A percentile compares a stretch with the other conserved stretches of the same genome.
phyloP scores from a whole-genome alignment of 2,797 vertebrate species.

The Sebastes elongatus region DNA sequence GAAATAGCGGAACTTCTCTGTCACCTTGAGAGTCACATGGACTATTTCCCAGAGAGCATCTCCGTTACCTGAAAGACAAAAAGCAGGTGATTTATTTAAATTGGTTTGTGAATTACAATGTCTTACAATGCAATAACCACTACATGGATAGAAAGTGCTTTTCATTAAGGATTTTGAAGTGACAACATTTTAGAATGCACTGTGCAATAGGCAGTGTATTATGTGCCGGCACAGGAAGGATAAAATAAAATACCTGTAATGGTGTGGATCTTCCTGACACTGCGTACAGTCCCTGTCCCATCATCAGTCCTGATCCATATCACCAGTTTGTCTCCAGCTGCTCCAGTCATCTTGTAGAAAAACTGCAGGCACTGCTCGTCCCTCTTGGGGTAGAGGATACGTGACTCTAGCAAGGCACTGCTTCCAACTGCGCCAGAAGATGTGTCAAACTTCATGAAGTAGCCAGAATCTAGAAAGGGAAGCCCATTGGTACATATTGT shows the following conservation, averaged over 20 bases:
- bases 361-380: constrained; percentile 91
- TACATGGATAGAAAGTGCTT: background rate
- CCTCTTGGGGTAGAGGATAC: constrained; percentile 89
- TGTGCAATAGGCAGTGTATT: background rate
- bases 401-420: constrained; percentile 87
- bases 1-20: constrained; percentile 90
- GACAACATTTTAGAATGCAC: background rate
- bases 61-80: constrained; percentile 73
- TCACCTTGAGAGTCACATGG: constrained; percentile 82
- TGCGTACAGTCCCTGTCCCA: constrained; percentile 80
- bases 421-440: constrained; percentile 61
- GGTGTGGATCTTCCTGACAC: constrained; percentile 84
- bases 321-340: constrained; percentile 79
- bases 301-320: constrained; percentile 89
- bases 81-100: background rate
- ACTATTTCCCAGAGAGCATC: constrained; percentile 87
- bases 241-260: constrained; percentile 82
- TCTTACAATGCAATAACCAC: background rate
- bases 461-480: constrained; percentile 83
- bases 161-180: background rate
- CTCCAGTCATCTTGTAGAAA: constrained; percentile 89
- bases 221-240: background rate
- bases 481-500: background rate
- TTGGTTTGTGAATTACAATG: background rate
- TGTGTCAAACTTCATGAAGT: constrained; percentile 88